Evolutionary conservation across 2,888 invertebrate species (phyloP), one percentile per base, ranked within the genome.

Genomic region (Aphrophora alni): DNA sequence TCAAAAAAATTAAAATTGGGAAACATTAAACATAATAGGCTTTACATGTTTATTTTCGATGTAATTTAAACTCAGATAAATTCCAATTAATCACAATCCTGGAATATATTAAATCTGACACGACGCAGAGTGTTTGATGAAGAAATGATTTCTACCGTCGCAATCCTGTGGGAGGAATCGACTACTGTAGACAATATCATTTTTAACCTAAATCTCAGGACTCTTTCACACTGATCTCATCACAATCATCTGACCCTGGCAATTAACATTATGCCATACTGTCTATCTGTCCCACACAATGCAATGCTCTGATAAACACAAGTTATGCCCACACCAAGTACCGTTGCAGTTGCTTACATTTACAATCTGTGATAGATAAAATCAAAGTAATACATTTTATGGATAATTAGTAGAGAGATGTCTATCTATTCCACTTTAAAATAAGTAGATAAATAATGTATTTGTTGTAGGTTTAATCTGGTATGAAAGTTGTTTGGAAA

Each of bases 161-260:
- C n/a, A n/a, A n/a, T n/a, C 44, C 59, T 21, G 59, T 59, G 59
- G 59, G 59, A 59, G 59, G 59, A 59, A n/a, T 44, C 59, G n/a
- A 21, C 59, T 21, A 21, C n/a, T n/a, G n/a, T n/a, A 59, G 59
- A 59, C 59, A 59, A 59, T 59, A 59, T 59, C 59, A 59, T 21
- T 21, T n/a, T 21, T 59, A 59, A 59, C 59, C 59, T 59, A 21
- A 59, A 59, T 59, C 59, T 59, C 59, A 59, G 2, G 59, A n/a
- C 59, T 21, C 59, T 2, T 59, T 59, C 59, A 59, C 59, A 59
- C 21, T 14, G 21, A 14, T 59, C 21, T 59, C 59, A 21, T 59
- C 59, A 59, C 21, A 2, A 2, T 44, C 12, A 59, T 21, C 59
- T 59, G 59, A 59, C 59, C 59, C 59, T 59, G 21, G 59, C 21